Evolutionary conservation across 2,888 invertebrate genomes (phyloP).

Genomic region (Athalia rosae): DNA sequence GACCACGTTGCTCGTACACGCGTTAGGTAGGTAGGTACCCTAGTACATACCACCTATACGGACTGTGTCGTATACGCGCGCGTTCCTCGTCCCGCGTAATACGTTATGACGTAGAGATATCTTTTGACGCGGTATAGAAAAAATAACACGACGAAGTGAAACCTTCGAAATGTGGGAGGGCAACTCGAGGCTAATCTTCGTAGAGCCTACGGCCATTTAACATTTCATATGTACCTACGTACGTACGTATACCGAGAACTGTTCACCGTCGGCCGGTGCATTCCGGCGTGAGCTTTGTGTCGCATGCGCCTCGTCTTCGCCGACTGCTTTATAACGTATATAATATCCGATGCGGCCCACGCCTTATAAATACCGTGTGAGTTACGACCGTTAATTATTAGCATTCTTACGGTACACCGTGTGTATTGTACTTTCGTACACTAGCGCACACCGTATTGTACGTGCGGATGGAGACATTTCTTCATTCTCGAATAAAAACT

Average conservation of each 20-base stretch:
- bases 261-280: slow-evolving; percentile 12
- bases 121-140: too few species aligned
- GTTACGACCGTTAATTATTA: not conserved
- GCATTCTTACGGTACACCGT: not conserved
- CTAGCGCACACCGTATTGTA: too few species aligned
- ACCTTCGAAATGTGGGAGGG: slow-evolving; percentile 30
- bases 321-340: not conserved
- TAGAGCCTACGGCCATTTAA: slow-evolving; percentile 36
- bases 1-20: too few species aligned
- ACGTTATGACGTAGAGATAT: too few species aligned
- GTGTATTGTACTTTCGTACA: too few species aligned
- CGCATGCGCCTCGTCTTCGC: not conserved
- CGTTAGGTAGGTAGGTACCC: too few species aligned
- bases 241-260: slow-evolving; percentile 11
- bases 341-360: not conserved
- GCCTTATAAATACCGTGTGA: not conserved
- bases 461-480: too few species aligned
- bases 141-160: not conserved
- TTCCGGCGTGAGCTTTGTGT: slow-evolving; percentile 33
- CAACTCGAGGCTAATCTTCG: slow-evolving; percentile 31
- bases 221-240: slow-evolving; percentile 10
- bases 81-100: too few species aligned
- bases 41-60: too few species aligned
- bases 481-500: too few species aligned
- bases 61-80: too few species aligned